Evolutionary conservation across 2,888 invertebrate species (phyloP).

Genomic region (Andrena bicolor): DNA sequence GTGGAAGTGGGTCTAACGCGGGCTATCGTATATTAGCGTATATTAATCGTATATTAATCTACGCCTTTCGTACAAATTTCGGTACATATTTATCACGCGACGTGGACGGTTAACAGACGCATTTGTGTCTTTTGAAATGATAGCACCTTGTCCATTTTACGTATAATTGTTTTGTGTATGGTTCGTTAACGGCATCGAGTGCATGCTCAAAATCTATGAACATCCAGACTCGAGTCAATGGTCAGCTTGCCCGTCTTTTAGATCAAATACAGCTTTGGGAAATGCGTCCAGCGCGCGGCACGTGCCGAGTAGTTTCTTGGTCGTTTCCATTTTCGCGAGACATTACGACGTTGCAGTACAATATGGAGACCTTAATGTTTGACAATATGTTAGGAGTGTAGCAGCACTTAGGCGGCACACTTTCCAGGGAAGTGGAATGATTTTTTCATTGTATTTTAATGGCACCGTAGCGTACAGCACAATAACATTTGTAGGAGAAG

Average conservation of each 20-base stretch:
- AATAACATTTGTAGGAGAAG: no score
- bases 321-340: conserved; percentile 52
- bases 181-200: conserved; percentile 24
- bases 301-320: conserved; percentile 44
- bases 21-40: conserved; percentile 8
- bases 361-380: conserved; percentile 18
- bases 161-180: background rate
- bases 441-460: background rate
- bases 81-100: no score
- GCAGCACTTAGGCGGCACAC: background rate
- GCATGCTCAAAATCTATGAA: conserved; percentile 42
- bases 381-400: background rate
- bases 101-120: no score
- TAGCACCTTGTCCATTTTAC: background rate
- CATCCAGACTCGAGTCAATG: conserved; percentile 50
- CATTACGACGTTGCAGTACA: conserved; percentile 16
- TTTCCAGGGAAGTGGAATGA: background rate
- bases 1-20: conserved; percentile 30
- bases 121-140: no score
- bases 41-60: background rate
- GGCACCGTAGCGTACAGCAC: no score
- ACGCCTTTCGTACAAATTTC: conserved; percentile 6
- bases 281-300: conserved; percentile 59
- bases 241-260: conserved; percentile 54
- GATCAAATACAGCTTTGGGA: conserved; percentile 66